These are phyloP conservation scores for Bursaphelenchus mucronatus DNA, from an alignment of 1,140 invertebrate genomes.

Conservation along the genomic window DNA sequence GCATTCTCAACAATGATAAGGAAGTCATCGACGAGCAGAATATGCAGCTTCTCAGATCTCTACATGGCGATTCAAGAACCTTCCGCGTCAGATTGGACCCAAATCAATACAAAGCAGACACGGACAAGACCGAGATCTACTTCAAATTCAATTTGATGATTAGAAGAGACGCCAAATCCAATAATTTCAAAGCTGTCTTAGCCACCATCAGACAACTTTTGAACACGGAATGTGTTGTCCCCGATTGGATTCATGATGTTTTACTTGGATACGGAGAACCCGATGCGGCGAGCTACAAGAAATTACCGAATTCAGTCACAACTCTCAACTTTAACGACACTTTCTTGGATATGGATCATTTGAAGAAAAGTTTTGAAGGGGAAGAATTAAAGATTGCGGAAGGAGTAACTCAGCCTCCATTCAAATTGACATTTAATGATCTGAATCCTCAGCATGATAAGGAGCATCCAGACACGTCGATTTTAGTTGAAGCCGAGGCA, in stretches of 20 bases:
- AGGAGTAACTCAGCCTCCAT: slow-evolving; percentile 73
- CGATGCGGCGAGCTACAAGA: slow-evolving; percentile 84
- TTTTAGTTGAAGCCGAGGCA: slow-evolving; percentile 34
- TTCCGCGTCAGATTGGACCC: slow-evolving; percentile 89
- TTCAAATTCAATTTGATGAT: slow-evolving; percentile 96
- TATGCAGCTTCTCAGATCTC: not conserved
- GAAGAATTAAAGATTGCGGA: slow-evolving; percentile 72
- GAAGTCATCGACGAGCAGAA: slow-evolving; percentile 87
- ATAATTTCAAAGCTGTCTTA: slow-evolving; percentile 96
- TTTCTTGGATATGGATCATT: slow-evolving; percentile 84
- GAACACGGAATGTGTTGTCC: slow-evolving; percentile 98
- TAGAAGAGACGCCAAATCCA: slow-evolving; percentile 94
- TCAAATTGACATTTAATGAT: slow-evolving; percentile 63
- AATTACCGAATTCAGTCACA: slow-evolving; percentile 71
- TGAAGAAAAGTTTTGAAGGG: slow-evolving; percentile 78
- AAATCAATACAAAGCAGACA: slow-evolving; percentile 73
- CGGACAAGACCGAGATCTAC: slow-evolving; percentile 72
- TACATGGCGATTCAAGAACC: slow-evolving; percentile 77
- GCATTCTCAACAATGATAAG: slow-evolving; percentile 91
- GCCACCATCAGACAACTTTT: slow-evolving; percentile 96
- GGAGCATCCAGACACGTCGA: slow-evolving; percentile 36
- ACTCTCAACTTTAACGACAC: slow-evolving; percentile 96
- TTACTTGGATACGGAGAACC: slow-evolving; percentile 96
- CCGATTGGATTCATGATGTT: slow-evolving; percentile 95
- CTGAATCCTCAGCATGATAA: slow-evolving; percentile 49